Evolutionary conservation across 2,797 vertebrate species (phyloP), one percentile per base, ranked within the genome.

Genomic region (Enteromius treurensis): DNA sequence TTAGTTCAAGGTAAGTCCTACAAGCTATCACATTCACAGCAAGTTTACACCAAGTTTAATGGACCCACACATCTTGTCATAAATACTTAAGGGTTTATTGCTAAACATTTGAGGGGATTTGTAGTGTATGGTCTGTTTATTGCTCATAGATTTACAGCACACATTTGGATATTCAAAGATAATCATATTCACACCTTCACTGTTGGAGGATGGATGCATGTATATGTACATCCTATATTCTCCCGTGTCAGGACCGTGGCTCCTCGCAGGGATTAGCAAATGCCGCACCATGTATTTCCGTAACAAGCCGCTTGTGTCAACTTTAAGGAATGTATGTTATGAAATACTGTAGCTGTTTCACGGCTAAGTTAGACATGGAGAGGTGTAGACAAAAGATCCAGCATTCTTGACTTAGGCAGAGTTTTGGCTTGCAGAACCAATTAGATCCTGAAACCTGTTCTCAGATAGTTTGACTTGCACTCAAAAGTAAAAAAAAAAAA

Each of bases 1-100:
- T 83, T 88, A 21, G 70, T 40, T 82, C 74, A 91, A 92, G 93
- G 94, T 94, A 94, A 89, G 93, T 87, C 68, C 81, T 77, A 7
- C 84, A 19, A 70, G 10, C 60, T 80, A 74, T 67, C 58, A 51
- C 51, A 45, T 70, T 49, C 23, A 83, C 55, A 51, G 42, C 23
- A 60, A 14, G 23, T 60, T 58, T 14, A 60, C 55, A 29, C 42
- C 37, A 47, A 19, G n/a, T 75, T 76, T 58, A 76, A 42, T 17
- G 34, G 74, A 42, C 14, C 34, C 2, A 15, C 26, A 49, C 40
- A 60, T 78, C 26, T 32, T n/a, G n/a, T 81, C 53, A 80, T 77
- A 45, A 67, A 51, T 53, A 51, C 58, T 19, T 10, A 42, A 47
- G 17, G 64, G 55, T 32, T 42, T 69, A 32, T 23, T 80, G 42